Evolutionary conservation across 2,888 invertebrate genomes (phyloP).

Genomic region (Ormia ochracea): DNA sequence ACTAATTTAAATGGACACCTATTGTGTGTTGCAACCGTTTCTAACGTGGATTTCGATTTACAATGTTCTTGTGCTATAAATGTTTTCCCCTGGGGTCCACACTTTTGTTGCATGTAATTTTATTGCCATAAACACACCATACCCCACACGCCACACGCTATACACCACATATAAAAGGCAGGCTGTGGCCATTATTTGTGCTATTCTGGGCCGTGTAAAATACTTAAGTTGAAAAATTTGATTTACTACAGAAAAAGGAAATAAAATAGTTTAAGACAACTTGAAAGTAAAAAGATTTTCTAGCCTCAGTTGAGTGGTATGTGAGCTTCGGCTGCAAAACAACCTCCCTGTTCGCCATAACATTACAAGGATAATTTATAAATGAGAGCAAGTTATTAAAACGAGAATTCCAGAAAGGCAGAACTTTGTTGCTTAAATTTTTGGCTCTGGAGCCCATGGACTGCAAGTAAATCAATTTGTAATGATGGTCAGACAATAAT

Average conservation of each 20-base stretch:
- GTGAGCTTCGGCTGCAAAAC: background rate
- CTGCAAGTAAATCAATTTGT: too few relatives aligned
- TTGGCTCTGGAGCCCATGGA: too few relatives aligned
- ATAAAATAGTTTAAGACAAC: slow-evolving; percentile 18
- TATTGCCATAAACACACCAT: background rate
- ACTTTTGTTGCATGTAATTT: slow-evolving; percentile 10
- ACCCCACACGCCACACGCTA: background rate
- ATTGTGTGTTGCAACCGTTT: slow-evolving; percentile 59
- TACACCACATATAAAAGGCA: background rate
- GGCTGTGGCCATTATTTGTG: slow-evolving; percentile 15
- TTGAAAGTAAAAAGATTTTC: slow-evolving; percentile 5
- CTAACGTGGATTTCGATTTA: slow-evolving; percentile 41
- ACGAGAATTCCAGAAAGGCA: too few relatives aligned
- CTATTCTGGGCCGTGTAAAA: background rate
- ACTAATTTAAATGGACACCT: slow-evolving; percentile 63
- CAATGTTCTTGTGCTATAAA: background rate
- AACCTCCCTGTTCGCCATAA: too few relatives aligned
- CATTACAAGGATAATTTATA: too few relatives aligned
- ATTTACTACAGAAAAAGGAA: slow-evolving; percentile 13
- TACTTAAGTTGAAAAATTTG: slow-evolving; percentile 15
- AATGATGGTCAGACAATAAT: too few relatives aligned
- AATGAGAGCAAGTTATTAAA: too few relatives aligned
- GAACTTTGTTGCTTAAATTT: too few relatives aligned
- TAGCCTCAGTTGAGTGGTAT: background rate
- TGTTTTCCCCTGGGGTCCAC: slow-evolving; percentile 3